Evolutionary conservation across 2,797 vertebrate genomes (phyloP).

Genomic region (Gephyroberyx darwinii): DNA sequence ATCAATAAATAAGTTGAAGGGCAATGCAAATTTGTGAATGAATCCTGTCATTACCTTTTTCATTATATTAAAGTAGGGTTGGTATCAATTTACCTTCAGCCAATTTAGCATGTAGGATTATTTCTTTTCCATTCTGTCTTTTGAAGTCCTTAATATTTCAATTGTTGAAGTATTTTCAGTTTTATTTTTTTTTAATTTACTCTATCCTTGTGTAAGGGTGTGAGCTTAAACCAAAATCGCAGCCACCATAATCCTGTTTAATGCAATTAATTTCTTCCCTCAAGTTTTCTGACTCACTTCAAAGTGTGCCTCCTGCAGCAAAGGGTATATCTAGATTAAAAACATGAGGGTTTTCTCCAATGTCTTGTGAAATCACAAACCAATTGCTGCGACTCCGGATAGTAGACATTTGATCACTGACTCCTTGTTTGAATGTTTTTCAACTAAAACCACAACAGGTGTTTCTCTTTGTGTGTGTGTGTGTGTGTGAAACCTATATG

Average conservation of each 20-base stretch:
- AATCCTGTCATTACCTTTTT: conserved; percentile 47
- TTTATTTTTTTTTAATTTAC: background rate
- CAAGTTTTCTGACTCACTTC: background rate
- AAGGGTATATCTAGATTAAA: background rate
- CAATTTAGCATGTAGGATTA: background rate
- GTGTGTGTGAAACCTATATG: no score
- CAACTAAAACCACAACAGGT: no score
- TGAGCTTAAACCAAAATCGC: background rate
- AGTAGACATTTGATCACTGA: no score
- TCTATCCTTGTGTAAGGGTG: background rate
- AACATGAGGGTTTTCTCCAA: background rate
- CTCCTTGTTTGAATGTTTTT: no score
- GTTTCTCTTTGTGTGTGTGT: no score
- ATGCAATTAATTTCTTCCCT: background rate
- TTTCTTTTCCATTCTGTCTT: background rate
- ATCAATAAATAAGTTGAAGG: conserved; percentile 99
- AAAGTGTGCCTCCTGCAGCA: background rate
- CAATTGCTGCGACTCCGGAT: no score
- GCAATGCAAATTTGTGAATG: conserved; percentile 78
- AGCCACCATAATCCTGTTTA: background rate
- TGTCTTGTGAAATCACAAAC: background rate
- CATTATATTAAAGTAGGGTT: background rate
- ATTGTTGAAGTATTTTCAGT: background rate
- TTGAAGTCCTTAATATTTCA: background rate
- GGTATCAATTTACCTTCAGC: background rate